Evolutionary conservation across 2,797 vertebrate genomes (phyloP), one percentile per base, ranked within the genome.

Genomic region (Linurgus olivaceus): DNA sequence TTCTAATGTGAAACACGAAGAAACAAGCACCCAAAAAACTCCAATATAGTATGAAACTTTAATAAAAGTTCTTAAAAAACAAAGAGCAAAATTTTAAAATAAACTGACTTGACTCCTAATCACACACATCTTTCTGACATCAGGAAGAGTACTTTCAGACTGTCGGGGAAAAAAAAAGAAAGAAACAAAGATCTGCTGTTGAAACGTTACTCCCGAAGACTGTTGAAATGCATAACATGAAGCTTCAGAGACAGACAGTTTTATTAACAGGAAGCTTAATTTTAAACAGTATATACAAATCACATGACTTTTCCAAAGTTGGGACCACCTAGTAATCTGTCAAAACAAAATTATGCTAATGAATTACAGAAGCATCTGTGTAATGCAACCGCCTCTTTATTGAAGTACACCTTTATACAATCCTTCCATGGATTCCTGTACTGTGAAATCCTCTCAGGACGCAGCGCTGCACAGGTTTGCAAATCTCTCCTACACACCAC

Each of bases 201-300:
- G 94, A 97, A 97, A 97, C 92, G 94, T 97, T 90, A 97, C 86
- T 97, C 93, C 95, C 94, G 96, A 97, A 96, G 88, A 97, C 94
- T 88, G 90, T 97, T 97, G 96, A 97, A 97, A 97, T 95, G 96
- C 95, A 85, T 90, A 96, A 97, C 94, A 94, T 96, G 80, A 96
- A 96, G 96, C 95, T 98, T 97, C 96, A 97, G 95, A 98, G 98
- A 97, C 98, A 98, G 98, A 98, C 98, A 98, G 98, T 98, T 99
- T 99, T 99, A 99, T 99, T 99, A 98, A 98, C 98, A 98, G 98
- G 98, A 98, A 98, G 98, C 98, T 97, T 98, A 97, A 97, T 98
- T 96, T 98, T 98, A 96, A 98, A 98, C 98, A 99, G 96, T 97
- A 98, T 98, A 98, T 97, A 99, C 98, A 99, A 98, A 97, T 97